Evolutionary conservation across 1,140 invertebrate genomes (phyloP).

Genomic region (Hyles euphorbiae): DNA sequence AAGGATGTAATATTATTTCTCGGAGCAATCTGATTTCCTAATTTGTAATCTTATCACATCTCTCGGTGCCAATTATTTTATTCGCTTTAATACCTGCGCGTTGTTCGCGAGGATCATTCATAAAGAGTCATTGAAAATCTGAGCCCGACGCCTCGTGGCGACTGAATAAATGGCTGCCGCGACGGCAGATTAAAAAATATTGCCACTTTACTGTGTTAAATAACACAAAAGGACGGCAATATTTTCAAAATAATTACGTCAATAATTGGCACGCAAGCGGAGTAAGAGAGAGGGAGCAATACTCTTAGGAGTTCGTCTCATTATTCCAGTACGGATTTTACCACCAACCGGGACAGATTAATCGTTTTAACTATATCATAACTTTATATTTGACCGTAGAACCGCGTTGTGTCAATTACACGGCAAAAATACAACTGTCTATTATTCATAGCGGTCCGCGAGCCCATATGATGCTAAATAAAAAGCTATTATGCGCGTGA

Average conservation of each 20-base stretch:
- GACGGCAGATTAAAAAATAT: slow-evolving; percentile 58
- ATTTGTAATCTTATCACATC: too few relatives aligned
- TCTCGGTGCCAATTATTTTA: too few relatives aligned
- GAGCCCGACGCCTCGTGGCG: slow-evolving; percentile 30
- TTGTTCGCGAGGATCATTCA: slow-evolving; percentile 25
- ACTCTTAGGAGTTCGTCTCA: slow-evolving; percentile 51
- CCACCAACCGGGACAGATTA: slow-evolving; percentile 70
- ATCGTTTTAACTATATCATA: slow-evolving; percentile 72
- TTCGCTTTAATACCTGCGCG: slow-evolving; percentile 8
- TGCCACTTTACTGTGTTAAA: slow-evolving; percentile 55
- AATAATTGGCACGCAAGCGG: slow-evolving; percentile 68
- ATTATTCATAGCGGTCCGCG: slow-evolving; percentile 43
- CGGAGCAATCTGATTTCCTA: too few relatives aligned
- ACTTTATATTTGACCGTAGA: slow-evolving; percentile 53
- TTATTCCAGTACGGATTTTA: slow-evolving; percentile 63
- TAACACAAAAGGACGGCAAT: slow-evolving; percentile 61
- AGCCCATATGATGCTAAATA: slow-evolving; percentile 33
- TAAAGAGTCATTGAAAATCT: slow-evolving; percentile 61
- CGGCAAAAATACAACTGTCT: slow-evolving; percentile 61
- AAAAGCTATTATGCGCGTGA: slow-evolving; percentile 37
- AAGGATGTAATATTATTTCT: too few relatives aligned
- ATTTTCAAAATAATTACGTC: slow-evolving; percentile 73
- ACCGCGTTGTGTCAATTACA: slow-evolving; percentile 62
- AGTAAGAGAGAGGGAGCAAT: slow-evolving; percentile 33
- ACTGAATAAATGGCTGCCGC: slow-evolving; percentile 37